Conservation (phyloP, 35 echinoderm and acorn worm genomes). For the Chiridota heheva region DNA sequence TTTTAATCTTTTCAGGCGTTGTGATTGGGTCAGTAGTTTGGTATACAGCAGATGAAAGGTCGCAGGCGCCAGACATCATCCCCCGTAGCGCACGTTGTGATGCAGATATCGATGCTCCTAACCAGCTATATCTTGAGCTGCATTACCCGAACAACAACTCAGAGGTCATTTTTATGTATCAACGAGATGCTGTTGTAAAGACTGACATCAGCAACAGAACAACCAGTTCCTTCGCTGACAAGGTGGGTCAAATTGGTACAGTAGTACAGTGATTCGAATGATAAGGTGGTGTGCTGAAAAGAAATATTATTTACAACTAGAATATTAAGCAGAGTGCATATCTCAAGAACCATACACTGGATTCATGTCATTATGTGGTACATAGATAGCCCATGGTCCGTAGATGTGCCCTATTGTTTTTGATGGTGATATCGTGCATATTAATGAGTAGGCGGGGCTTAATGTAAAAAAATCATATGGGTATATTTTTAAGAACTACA, state of each 20-base stretch:
- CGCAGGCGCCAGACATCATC: background rate
- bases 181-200: constrained; percentile 16
- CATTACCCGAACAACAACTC: constrained; percentile 14
- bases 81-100: background rate
- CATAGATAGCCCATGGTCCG: too few species aligned
- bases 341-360: too few species aligned
- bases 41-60: constrained; percentile 32
- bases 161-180: constrained; percentile 42
- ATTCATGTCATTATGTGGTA: too few species aligned
- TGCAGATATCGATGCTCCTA: constrained; percentile 2
- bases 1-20: constrained; percentile 40
- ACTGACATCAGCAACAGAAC: background rate
- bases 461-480: background rate
- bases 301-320: background rate
- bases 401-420: too few species aligned
- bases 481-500: constrained; percentile 1
- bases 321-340: background rate
- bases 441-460: too few species aligned
- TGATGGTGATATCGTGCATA: too few species aligned
- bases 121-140: constrained; percentile 25
- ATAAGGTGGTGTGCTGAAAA: constrained; percentile 13
- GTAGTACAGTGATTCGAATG: background rate
- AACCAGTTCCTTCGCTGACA: constrained; percentile 7
- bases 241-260: background rate
- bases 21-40: constrained; percentile 66